A percentile compares a stretch with the other conserved stretches of the same genome.
phyloP scores from a whole-genome alignment of 2,888 invertebrate species.

The Drosophila kuntzei region DNA sequence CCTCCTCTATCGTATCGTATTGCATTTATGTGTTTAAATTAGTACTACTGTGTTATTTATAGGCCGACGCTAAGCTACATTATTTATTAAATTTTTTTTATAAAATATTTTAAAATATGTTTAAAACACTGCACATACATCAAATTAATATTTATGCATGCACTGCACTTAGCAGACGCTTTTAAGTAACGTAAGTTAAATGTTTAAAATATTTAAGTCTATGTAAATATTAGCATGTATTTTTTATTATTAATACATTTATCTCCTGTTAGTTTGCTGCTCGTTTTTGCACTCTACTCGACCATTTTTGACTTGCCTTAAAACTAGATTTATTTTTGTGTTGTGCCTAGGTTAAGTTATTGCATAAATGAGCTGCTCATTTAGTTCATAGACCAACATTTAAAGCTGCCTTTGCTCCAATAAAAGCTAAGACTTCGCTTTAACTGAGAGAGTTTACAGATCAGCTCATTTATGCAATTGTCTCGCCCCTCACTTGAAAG shows the following conservation, averaged over 20 bases:
- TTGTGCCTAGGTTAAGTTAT: slow-evolving; percentile 81
- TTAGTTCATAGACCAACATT: slow-evolving; percentile 32
- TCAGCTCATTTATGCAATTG: slow-evolving; percentile 82
- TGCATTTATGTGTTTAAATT: slow-evolving; percentile 42
- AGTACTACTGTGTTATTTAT: slow-evolving; percentile 56
- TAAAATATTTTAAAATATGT: slow-evolving; percentile 35
- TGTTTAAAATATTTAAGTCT: slow-evolving; percentile 1
- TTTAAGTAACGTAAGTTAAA: slow-evolving; percentile 19
- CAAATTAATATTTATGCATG: slow-evolving; percentile 43
- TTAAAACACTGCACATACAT: slow-evolving; percentile 38
- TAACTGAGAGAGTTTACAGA: slow-evolving; percentile 7
- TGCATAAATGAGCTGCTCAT: slow-evolving; percentile 80
- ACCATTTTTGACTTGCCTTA: slow-evolving; percentile 11
- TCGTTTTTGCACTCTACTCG: slow-evolving; percentile 24
- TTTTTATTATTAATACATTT: not conserved
- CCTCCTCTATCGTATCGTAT: slow-evolving; percentile 28
- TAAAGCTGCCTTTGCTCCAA: slow-evolving; percentile 14
- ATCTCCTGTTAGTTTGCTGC: slow-evolving; percentile 16
- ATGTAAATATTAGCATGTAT: not conserved
- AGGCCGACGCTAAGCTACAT: slow-evolving; percentile 49
- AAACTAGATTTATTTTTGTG: slow-evolving; percentile 31
- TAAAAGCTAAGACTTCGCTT: slow-evolving; percentile 13
- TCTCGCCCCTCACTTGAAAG: slow-evolving; percentile 81
- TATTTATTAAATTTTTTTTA: slow-evolving; percentile 43
- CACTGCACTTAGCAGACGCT: slow-evolving; percentile 16